phyloP scores from a whole-genome alignment of 2,797 vertebrate species.

The Chiroxiphia lanceolata region DNA sequence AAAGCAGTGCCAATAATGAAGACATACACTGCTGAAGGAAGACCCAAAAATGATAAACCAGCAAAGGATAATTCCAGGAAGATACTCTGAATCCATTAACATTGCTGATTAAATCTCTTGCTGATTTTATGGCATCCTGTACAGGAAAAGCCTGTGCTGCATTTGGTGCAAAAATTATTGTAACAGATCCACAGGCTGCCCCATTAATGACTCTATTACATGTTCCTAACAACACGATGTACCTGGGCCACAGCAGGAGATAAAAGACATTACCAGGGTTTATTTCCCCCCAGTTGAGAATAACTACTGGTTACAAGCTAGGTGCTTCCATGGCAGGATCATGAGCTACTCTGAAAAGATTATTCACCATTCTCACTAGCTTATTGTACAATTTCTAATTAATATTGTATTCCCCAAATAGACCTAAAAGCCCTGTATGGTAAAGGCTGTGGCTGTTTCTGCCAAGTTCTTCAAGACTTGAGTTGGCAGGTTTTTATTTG shows the following conservation, averaged over 20 bases:
- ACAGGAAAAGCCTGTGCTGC: conserved; percentile 21
- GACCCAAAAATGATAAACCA: not conserved
- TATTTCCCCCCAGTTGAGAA: not conserved
- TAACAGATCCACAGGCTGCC: not conserved
- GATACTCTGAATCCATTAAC: not conserved
- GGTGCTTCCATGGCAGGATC: not conserved
- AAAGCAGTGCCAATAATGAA: not conserved
- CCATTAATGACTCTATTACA: not conserved
- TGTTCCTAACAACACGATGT: not conserved
- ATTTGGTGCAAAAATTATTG: conserved; percentile 5
- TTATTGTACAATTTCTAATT: not conserved
- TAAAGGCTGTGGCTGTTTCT: not conserved
- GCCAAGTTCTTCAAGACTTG: not conserved
- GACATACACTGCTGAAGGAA: not conserved
- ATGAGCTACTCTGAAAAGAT: not conserved
- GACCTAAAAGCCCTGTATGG: not conserved
- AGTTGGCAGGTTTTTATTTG: not conserved
- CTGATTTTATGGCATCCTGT: conserved; percentile 14
- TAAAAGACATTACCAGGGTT: not conserved
- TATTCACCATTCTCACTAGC: not conserved
- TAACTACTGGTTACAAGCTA: not conserved
- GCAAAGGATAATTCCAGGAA: conserved; percentile 1
- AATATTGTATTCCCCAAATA: not conserved
- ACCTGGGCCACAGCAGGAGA: conserved; percentile 2
- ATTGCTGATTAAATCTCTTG: not conserved